A percentile compares a stretch with the other conserved stretches of the same genome.
These are phyloP conservation scores for Ectemnius continuus DNA, from an alignment of 2,888 invertebrate genomes.

Conservation along the genomic window DNA sequence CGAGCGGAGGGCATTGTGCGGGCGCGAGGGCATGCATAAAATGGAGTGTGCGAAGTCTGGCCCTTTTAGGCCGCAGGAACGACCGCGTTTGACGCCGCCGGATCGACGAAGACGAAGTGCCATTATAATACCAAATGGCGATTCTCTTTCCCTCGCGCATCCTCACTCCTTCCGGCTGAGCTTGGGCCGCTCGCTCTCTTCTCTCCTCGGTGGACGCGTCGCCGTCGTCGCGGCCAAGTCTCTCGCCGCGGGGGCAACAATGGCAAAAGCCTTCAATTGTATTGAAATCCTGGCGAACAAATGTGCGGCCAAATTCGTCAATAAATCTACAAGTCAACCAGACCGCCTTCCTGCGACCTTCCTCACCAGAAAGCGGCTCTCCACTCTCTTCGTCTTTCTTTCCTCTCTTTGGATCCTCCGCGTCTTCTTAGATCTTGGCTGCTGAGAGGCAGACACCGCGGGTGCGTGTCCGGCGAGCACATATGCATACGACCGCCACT, in stretches of 20 bases:
- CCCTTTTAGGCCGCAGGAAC: conserved; percentile 31
- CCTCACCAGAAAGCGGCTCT: conserved; percentile 6
- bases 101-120: conserved; percentile 49
- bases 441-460: conserved; percentile 17
- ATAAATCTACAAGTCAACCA: conserved; percentile 73
- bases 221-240: conserved; percentile 40
- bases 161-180: conserved; percentile 11
- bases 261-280: conserved; percentile 72
- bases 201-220: conserved; percentile 38
- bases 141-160: conserved; percentile 29
- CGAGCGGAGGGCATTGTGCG: conserved; percentile 6
- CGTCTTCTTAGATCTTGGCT: neutral
- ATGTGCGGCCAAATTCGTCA: conserved; percentile 73
- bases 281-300: conserved; percentile 73
- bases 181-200: conserved; percentile 17
- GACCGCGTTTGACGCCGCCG: conserved; percentile 32
- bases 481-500: conserved; percentile 25
- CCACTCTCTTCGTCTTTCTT: conserved; percentile 27
- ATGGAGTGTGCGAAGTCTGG: conserved; percentile 37
- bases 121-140: conserved; percentile 72
- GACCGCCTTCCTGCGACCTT: conserved; percentile 37
- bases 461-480: conserved; percentile 24
- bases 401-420: conserved; percentile 15
- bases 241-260: conserved; percentile 62
- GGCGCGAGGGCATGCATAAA: neutral